Conservation (phyloP, 2,888 invertebrate genomes). For the Apotomis capreana region DNA sequence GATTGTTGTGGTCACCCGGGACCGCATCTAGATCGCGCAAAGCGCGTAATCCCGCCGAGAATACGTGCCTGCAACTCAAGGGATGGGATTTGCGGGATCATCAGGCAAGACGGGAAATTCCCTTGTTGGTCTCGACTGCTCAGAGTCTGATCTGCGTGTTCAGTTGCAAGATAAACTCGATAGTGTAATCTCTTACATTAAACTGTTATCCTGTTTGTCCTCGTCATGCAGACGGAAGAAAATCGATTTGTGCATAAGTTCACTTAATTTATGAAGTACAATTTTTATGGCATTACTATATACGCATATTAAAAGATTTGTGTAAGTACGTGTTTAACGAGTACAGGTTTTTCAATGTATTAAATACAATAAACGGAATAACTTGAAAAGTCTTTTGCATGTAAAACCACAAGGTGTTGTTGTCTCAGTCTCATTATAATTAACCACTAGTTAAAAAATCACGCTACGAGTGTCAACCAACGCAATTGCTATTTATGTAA, state of each 20-base stretch:
- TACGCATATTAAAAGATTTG: background rate
- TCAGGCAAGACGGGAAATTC: conserved; percentile 66
- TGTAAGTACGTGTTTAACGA: too few relatives aligned
- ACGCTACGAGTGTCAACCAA: too few relatives aligned
- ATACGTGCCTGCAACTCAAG: conserved; percentile 70
- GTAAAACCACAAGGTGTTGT: too few relatives aligned
- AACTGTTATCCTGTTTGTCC: conserved; percentile 23
- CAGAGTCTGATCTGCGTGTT: conserved; percentile 38
- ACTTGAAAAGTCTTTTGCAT: too few relatives aligned
- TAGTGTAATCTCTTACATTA: conserved; percentile 37
- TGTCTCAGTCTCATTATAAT: too few relatives aligned
- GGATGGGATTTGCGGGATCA: conserved; percentile 74
- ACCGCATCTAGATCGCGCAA: conserved; percentile 60
- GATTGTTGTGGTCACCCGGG: conserved; percentile 63
- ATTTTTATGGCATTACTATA: background rate
- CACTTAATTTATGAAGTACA: background rate
- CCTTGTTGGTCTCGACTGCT: conserved; percentile 61
- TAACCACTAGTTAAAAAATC: too few relatives aligned
- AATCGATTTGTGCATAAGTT: conserved; percentile 2
- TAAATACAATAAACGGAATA: too few relatives aligned
- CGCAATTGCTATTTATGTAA: too few relatives aligned
- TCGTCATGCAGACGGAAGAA: conserved; percentile 16
- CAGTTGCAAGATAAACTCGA: conserved; percentile 37
- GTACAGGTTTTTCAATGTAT: too few relatives aligned
- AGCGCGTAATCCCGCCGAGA: conserved; percentile 66